Base-by-base conservation (phyloP, 2,888 invertebrate species). In the Caenorhabditis macrosperma region DNA sequence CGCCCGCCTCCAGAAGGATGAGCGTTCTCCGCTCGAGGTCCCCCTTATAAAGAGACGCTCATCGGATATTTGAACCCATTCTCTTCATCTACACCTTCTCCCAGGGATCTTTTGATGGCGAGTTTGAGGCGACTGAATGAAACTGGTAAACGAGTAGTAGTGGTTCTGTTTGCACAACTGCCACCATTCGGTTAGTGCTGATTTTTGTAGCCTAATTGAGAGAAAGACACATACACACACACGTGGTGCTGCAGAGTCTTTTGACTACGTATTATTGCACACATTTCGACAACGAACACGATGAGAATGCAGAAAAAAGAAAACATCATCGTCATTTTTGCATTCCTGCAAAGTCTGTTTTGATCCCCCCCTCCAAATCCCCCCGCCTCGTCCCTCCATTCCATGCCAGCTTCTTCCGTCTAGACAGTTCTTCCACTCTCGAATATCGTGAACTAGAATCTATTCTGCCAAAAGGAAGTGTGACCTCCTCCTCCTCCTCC, bases 1-100 rank as follows among this genome's bases (percentile, higher is more conserved):
- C 69, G 44, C 54, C 61, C 71, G 71, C 71, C 71, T 72, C 63
- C 72, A 57, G 57, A 54, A 63, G 6, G 5, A 38, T 72, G 72
- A 24, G 72, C 28, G 72, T 72, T 72, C 72, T 72, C 28, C 64
- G 72, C 54, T 64, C 64, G 26, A 57, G 55, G 63, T 38, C 41
- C 55, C 26, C 61, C 63, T 63, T 71, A 71, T 63, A 63, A 71
- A 63, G 60, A 41, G 61, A n/a, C 55, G 30, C 30, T 38, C n/a
- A 71, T 50, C 64, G 57, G 72, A 64, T 72, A 55, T 64, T 20
- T 38, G 72, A 64, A 64, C 46, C 64, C 48, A 41, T 55, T 48
- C 44, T 35, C 24, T 46, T 33, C 12, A n/a, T n/a, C n/a, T n/a
- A n/a, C n/a, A n/a, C 33, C 15, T 2, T 28, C 24, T 38, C 35